Percentiles rank a stretch among this genome's conserved stretches.
These are phyloP conservation scores for Deroptyus accipitrinus DNA, from an alignment of 2,113 vertebrate species.

Conservation along the genomic window DNA sequence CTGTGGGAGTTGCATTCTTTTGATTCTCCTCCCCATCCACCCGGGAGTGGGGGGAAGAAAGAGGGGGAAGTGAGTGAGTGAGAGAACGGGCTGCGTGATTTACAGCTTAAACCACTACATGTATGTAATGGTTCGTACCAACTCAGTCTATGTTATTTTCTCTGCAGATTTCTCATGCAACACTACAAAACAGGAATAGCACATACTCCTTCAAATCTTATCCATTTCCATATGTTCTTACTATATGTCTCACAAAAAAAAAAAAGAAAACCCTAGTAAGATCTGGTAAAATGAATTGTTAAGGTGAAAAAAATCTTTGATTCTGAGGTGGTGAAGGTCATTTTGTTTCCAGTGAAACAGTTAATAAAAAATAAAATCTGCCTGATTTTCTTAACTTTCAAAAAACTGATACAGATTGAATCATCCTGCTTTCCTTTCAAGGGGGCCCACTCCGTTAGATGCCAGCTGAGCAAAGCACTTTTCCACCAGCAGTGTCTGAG, in stretches of 20 bases:
- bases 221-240: background rate
- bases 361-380: background rate
- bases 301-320: background rate
- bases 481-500: background rate
- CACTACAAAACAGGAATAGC: background rate
- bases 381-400: background rate
- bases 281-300: background rate
- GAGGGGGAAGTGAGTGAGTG: too few species aligned
- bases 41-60: too few species aligned
- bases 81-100: too few species aligned
- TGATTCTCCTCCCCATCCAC: too few species aligned
- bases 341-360: background rate
- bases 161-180: background rate
- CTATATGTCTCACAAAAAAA: background rate
- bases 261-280: background rate
- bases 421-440: background rate
- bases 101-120: too few species aligned
- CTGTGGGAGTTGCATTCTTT: too few species aligned
- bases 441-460: background rate
- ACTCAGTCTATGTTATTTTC: background rate
- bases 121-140: background rate
- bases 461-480: background rate
- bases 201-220: background rate
- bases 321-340: background rate
- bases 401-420: background rate